Evolutionary conservation across 2,113 vertebrate genomes (phyloP).

Genomic region (Galeopterus variegatus): DNA sequence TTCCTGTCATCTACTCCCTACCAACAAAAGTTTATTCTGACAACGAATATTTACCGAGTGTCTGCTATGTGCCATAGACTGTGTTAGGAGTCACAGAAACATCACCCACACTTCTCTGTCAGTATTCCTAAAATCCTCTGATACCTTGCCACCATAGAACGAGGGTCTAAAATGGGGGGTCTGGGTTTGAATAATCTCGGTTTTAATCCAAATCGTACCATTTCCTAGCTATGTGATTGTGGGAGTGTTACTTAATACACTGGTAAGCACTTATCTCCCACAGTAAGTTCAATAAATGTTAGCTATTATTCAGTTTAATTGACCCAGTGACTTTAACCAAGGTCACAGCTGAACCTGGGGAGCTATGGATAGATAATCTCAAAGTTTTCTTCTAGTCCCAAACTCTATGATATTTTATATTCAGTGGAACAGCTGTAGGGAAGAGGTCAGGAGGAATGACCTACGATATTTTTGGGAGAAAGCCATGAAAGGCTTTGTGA

Average conservation of each 20-base stretch:
- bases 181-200: background rate
- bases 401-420: slow-evolving; percentile 5
- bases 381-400: slow-evolving; percentile 22
- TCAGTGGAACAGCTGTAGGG: background rate
- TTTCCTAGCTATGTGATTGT: background rate
- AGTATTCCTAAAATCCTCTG: background rate
- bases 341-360: background rate
- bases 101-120: background rate
- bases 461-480: slow-evolving; percentile 41
- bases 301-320: slow-evolving; percentile 20
- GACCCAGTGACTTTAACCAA: background rate
- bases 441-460: slow-evolving; percentile 2
- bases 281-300: slow-evolving; percentile 22
- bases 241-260: slow-evolving; percentile 35
- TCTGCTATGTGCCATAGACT: background rate
- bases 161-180: slow-evolving; percentile 21
- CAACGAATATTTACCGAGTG: slow-evolving; percentile 3
- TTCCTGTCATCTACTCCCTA: slow-evolving; percentile 38
- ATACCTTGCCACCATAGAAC: background rate
- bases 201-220: slow-evolving; percentile 17
- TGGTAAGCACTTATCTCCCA: slow-evolving; percentile 16
- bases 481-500: background rate
- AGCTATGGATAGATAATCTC: background rate
- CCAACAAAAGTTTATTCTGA: slow-evolving; percentile 28
- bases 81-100: slow-evolving; percentile 16